Evolutionary conservation across 2,888 invertebrate genomes (phyloP).

Genomic region (Latrodectus elegans): DNA sequence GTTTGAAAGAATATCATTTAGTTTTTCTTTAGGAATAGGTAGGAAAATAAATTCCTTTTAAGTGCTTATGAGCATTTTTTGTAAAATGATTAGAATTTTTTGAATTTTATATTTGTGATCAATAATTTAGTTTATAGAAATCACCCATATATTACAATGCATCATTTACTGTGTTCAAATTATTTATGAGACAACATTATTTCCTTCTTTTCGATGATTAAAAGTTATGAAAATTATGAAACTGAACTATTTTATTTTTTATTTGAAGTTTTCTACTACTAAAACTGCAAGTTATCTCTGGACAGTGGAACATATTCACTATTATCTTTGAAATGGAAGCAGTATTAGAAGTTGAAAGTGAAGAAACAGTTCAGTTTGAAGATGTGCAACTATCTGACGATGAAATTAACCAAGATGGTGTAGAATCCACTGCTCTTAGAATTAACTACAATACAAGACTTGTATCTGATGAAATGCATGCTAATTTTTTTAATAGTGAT

Average conservation of each 20-base stretch:
- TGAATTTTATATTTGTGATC: too few relatives aligned
- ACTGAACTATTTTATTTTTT: neutral
- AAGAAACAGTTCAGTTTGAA: slow-evolving; percentile 31
- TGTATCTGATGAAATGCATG: neutral
- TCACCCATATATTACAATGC: too few relatives aligned
- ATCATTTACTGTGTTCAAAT: neutral
- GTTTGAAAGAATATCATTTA: too few relatives aligned
- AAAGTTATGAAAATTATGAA: neutral
- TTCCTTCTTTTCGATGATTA: slow-evolving; percentile 19
- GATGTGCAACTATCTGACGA: slow-evolving; percentile 56
- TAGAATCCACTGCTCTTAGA: neutral
- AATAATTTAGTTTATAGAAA: too few relatives aligned
- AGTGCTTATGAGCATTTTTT: too few relatives aligned
- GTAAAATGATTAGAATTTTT: too few relatives aligned
- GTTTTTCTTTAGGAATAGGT: too few relatives aligned
- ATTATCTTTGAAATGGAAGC: neutral
- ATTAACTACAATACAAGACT: slow-evolving; percentile 54
- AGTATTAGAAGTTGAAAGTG: slow-evolving; percentile 5
- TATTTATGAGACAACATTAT: neutral
- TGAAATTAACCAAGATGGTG: slow-evolving; percentile 10
- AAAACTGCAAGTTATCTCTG: neutral
- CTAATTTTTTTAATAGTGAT: neutral
- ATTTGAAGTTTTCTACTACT: too few relatives aligned
- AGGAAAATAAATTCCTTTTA: too few relatives aligned
- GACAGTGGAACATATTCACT: neutral